Percentiles rank a stretch among this genome's conserved stretches.
These are phyloP conservation scores for Notolabrus celidotus DNA, from an alignment of 2,797 vertebrate species.

Conservation along the genomic window DNA sequence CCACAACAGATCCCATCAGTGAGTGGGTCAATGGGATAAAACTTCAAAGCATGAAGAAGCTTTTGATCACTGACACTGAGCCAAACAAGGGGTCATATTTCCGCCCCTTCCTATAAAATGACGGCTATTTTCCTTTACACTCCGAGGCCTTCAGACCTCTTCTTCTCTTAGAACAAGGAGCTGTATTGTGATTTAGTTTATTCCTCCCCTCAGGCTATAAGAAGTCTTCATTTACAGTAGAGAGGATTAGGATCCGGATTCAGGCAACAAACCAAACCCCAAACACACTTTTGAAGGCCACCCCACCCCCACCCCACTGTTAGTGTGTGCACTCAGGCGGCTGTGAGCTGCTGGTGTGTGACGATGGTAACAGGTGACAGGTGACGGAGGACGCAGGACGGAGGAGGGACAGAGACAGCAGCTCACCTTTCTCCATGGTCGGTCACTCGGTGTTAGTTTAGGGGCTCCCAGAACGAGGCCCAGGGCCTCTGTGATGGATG, in stretches of 20 bases:
- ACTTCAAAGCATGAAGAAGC: conserved; percentile 57
- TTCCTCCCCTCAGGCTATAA: conserved; percentile 32
- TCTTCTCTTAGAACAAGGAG: conserved; percentile 31
- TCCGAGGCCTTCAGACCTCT: conserved; percentile 40
- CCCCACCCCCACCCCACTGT: conserved; percentile 1
- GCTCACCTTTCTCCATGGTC: conserved; percentile 55
- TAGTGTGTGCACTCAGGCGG: conserved; percentile 27
- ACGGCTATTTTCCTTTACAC: conserved; percentile 40
- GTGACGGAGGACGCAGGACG: conserved; percentile 61
- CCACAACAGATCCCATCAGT: conserved; percentile 1
- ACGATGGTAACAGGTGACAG: conserved; percentile 67
- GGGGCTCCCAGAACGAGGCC: conserved; percentile 31
- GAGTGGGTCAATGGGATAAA: background rate
- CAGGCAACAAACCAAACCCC: conserved; percentile 30
- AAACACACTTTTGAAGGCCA: conserved; percentile 21
- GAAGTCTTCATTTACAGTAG: conserved; percentile 39
- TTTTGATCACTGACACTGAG: conserved; percentile 64
- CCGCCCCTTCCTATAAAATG: conserved; percentile 32
- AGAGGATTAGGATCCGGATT: conserved; percentile 27
- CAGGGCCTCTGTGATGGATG: conserved; percentile 59
- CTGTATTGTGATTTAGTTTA: conserved; percentile 23
- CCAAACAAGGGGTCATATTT: conserved; percentile 45
- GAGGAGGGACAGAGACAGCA: conserved; percentile 33
- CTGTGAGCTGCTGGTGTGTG: conserved; percentile 57
- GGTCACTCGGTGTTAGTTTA: conserved; percentile 44